Base-by-base conservation (phyloP, 2,888 invertebrate species). In the Lasioglossum figueresi region DNA sequence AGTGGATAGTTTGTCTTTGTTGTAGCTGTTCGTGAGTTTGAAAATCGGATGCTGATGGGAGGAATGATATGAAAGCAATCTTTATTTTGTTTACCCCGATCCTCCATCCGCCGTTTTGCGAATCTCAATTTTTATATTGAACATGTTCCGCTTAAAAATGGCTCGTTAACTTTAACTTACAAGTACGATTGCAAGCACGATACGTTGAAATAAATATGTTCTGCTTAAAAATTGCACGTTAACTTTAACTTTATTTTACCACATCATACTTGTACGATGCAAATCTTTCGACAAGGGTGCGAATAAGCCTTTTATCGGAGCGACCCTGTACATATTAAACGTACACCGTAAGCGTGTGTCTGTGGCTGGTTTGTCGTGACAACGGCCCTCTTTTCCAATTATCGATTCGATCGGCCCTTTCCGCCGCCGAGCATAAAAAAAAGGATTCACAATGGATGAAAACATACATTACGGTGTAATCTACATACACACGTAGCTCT, bases 311-410 rank as follows among this genome's bases (percentile, higher is more conserved):
- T 90, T 90, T 89, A 90, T 90, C 90, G 78, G 52, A 70, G 76
- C 81, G 84, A 87, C 73, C 78, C 88, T 82, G 87, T 82, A 85
- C 74, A 81, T 74, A 37, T 52, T 73, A 79, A 76, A 76, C 59
- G 82, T 66, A 70, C 52, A 40, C 27, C 76, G 72, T 72, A 83
- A 89, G 79, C 56, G 85, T 68, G 71, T 80, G 82, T 77, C 83
- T 75, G 82, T 34, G 88, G 78, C 83, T 80, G 84, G 89, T 83
- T 89, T 80, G 85, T 82, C 82, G 86, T 76, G 88, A 89, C 90
- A 91, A 90, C 91, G 82, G 83, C 77, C 88, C 91, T 91, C 66
- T 91, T 90, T 90, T 91, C 82, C 90, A 91, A 90, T 90, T 91
- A 90, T 90, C 89, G 88, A 89, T 88, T 89, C 88, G 85, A 91